Base-by-base conservation (phyloP, 2,888 invertebrate species). In the Nesidiocoris tenuis region DNA sequence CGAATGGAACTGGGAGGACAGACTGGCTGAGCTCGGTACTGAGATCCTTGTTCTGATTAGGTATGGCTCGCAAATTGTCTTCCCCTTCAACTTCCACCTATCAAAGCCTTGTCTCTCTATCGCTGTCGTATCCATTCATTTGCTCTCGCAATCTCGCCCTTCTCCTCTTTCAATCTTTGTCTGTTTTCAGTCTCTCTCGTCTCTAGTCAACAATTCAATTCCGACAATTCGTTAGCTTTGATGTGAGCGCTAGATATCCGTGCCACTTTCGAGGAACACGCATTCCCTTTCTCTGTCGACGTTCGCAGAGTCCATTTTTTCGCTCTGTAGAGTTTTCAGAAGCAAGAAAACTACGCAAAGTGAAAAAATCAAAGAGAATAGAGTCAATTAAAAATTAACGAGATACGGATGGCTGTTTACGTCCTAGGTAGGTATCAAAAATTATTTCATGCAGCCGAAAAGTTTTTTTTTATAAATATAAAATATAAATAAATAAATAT, bases 51-150 rank as follows among this genome's bases (percentile, higher is more conserved):
- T 70, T 59, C 70, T 70, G 70, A 70, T 70, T 70, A 70, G 70
- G 68, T 56, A 59, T 59, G 17, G 17, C 59, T 23, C 70, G 70
- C 70, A 70, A 70, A 70, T 70, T 59, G 70, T 57, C 70, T 67
- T 67, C 56, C 55, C 7, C 56, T n/a, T n/a, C n/a, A n/a, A n/a
- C n/a, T n/a, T 39, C 39, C 39, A 39, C 39, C 39, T 39, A 39
- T 39, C 39, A 39, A 12, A 12, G 3, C 39, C 39, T 39, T 39
- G 39, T 39, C 39, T 3, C 39, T 39, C 39, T 39, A 39, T 39
- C 39, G 3, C 39, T 39, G 5, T 39, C 39, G 39, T 12, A 7
- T 39, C 12, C 39, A 39, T 39, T 39, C 39, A 39, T 39, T 39
- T 39, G 39, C 39, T 39, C 39, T 7, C 39, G 39, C 39, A 39